Conservation (phyloP, 2,113 vertebrate genomes). For the Nasalis larvatus region DNA sequence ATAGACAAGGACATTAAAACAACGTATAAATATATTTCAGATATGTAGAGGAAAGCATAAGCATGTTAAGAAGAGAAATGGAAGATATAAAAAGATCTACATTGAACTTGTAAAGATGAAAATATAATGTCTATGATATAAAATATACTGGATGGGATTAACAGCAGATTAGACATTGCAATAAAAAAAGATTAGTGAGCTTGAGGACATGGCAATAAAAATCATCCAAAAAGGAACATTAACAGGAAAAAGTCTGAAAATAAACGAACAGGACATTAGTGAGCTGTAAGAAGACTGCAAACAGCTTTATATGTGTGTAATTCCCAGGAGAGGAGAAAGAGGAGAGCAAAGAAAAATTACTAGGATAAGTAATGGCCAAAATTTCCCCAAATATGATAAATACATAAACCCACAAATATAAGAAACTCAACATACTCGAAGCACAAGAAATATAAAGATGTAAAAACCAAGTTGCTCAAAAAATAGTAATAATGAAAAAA, state of each 20-base stretch:
- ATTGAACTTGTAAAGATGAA: constrained; percentile 32
- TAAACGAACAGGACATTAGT: constrained; percentile 12
- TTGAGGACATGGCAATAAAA: neutral
- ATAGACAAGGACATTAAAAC: neutral
- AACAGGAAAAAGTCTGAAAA: constrained; percentile 4
- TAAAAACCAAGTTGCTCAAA: neutral
- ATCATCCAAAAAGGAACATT: constrained; percentile 9
- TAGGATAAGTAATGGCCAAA: neutral
- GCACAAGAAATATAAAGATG: neutral
- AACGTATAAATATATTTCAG: neutral
- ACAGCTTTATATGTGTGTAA: neutral
- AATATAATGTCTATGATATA: constrained; percentile 1
- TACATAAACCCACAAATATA: neutral
- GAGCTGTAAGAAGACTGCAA: neutral
- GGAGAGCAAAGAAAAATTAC: constrained; percentile 8
- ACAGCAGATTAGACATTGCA: neutral
- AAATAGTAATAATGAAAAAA: neutral
- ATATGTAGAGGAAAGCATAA: neutral
- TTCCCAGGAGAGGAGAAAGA: neutral
- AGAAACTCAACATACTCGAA: neutral
- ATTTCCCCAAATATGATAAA: neutral
- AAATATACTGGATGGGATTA: neutral
- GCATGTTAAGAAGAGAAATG: neutral
- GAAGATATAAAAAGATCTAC: neutral
- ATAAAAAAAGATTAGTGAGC: constrained; percentile 36